phyloP scores from a whole-genome alignment of 2,113 vertebrate genomes.

The Ia io region DNA sequence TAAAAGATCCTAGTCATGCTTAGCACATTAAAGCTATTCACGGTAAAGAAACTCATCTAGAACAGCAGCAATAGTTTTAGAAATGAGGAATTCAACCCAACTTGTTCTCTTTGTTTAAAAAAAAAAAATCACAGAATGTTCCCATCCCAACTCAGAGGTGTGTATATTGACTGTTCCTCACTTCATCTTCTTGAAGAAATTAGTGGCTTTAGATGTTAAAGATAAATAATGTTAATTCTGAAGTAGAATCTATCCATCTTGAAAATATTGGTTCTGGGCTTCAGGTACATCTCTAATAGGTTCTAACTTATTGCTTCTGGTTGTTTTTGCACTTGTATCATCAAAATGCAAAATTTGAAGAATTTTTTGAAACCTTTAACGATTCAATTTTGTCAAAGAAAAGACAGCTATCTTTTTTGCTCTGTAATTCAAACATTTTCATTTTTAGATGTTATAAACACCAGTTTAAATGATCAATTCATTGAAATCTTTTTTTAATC shows the following conservation, averaged over 20 bases:
- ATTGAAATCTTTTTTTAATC: not conserved
- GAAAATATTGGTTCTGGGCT: not conserved
- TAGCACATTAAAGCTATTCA: conserved; percentile 16
- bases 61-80: not conserved
- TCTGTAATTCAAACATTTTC: not conserved
- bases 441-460: not conserved
- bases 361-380: conserved; percentile 23
- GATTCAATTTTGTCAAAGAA: not conserved
- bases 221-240: not conserved
- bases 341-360: not conserved
- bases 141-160: not conserved
- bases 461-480: not conserved
- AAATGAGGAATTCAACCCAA: conserved; percentile 7
- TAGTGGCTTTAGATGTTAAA: not conserved
- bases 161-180: not conserved
- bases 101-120: conserved; percentile 7
- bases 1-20: not conserved
- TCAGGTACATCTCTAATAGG: not conserved
- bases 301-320: not conserved
- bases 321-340: not conserved
- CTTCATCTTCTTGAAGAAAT: conserved; percentile 17
- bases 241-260: not conserved
- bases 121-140: not conserved
- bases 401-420: not conserved
- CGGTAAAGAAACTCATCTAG: conserved; percentile 36